Conservation (phyloP, 2,888 invertebrate genomes). For the Sisyra terminalis region DNA sequence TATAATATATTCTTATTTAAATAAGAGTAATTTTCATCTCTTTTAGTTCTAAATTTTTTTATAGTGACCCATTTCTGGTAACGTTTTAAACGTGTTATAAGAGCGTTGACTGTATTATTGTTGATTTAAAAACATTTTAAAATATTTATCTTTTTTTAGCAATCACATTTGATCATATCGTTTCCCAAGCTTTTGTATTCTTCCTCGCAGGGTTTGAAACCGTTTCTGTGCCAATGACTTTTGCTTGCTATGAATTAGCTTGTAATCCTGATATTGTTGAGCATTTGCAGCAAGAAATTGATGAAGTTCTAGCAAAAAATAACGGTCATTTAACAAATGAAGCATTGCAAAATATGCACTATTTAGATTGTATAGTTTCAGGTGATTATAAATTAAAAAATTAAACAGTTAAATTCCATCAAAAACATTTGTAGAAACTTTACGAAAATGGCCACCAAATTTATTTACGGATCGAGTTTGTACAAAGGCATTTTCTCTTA, state of each 20-base stretch:
- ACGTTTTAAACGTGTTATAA: no score
- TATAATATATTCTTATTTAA: no score
- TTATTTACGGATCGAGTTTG: slow-evolving; percentile 32
- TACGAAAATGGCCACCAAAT: slow-evolving; percentile 32
- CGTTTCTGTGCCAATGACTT: slow-evolving; percentile 12
- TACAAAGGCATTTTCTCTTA: slow-evolving; percentile 28
- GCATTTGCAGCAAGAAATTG: slow-evolving; percentile 12
- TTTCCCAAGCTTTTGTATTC: slow-evolving; percentile 15
- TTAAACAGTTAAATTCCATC: no score
- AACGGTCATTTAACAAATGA: slow-evolving; percentile 14
- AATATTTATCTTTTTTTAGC: background rate
- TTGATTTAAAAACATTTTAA: no score
- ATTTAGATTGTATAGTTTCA: slow-evolving; percentile 16
- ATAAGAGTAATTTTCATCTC: no score
- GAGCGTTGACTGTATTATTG: no score
- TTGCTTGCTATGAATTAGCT: slow-evolving; percentile 14
- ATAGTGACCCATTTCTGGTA: no score
- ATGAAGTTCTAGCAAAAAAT: slow-evolving; percentile 12
- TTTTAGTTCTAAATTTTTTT: no score
- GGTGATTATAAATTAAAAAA: no score
- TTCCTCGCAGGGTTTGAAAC: slow-evolving; percentile 16
- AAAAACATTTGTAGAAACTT: slow-evolving; percentile 23
- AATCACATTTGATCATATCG: slow-evolving; percentile 11
- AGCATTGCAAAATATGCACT: slow-evolving; percentile 15
- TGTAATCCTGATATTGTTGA: slow-evolving; percentile 14